Conservation (phyloP, 2,888 invertebrate genomes). For the Chaetoderma sp. region DNA sequence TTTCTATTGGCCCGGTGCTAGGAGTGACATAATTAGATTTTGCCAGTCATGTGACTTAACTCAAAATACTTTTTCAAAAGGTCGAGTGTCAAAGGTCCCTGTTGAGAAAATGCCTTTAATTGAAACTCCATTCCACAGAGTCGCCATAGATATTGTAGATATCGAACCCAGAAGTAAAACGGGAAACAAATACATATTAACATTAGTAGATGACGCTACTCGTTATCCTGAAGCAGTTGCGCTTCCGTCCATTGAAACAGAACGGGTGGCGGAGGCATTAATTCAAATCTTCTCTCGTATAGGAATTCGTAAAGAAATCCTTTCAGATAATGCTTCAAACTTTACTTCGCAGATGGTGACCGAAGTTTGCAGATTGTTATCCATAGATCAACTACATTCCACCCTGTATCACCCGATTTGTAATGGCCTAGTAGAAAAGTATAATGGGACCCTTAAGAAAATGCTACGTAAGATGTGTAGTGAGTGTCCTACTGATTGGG, state of each 20-base stretch:
- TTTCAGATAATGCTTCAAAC: constrained; percentile 37
- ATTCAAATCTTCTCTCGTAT: constrained; percentile 26
- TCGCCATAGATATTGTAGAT: constrained; percentile 41
- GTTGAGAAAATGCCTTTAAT: constrained; percentile 31
- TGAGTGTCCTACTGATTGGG: no score
- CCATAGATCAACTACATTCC: no score
- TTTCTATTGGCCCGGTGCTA: constrained; percentile 39
- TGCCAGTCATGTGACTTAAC: constrained; percentile 38
- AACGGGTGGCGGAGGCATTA: constrained; percentile 37
- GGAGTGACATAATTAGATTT: constrained; percentile 22
- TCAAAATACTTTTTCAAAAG: constrained; percentile 32
- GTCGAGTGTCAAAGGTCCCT: constrained; percentile 27
- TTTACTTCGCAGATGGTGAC: constrained; percentile 36
- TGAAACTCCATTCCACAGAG: constrained; percentile 33
- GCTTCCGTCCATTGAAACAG: constrained; percentile 26
- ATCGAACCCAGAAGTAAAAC: constrained; percentile 27
- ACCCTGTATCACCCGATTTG: no score
- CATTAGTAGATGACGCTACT: constrained; percentile 33
- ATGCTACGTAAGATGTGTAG: no score
- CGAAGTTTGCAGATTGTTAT: constrained; percentile 28
- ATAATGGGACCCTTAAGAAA: no score
- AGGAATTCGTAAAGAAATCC: constrained; percentile 33
- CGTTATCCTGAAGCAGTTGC: constrained; percentile 33
- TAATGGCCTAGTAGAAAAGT: no score
- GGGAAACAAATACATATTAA: constrained; percentile 36